Evolutionary conservation across 2,888 invertebrate genomes (phyloP).

Genomic region (Cosmia pyralina): DNA sequence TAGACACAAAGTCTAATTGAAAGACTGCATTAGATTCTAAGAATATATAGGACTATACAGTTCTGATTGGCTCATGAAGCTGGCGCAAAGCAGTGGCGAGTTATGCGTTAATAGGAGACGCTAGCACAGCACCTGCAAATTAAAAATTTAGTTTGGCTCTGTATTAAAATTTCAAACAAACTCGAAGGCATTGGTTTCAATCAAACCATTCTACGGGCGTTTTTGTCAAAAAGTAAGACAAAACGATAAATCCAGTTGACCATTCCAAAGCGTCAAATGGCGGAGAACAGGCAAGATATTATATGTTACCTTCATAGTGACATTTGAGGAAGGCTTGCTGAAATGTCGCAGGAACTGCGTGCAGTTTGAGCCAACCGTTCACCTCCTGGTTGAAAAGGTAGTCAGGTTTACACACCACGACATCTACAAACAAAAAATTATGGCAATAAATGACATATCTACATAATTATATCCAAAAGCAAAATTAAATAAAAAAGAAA

Average conservation of each 20-base stretch:
- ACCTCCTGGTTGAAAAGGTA: neutral
- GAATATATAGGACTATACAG: neutral
- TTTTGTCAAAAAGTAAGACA: neutral
- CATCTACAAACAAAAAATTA: neutral
- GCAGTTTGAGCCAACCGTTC: constrained; percentile 12
- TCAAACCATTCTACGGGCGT: no score
- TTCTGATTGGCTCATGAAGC: neutral
- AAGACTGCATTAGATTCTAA: neutral
- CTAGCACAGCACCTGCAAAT: constrained; percentile 4
- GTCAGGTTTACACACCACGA: constrained; percentile 11
- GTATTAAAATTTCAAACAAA: neutral
- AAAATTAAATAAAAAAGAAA: no score
- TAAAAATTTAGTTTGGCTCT: neutral
- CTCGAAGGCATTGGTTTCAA: no score
- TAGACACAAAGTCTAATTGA: neutral
- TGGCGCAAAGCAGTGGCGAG: neutral
- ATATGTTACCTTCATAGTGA: neutral
- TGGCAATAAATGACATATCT: no score
- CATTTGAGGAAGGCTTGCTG: constrained; percentile 2
- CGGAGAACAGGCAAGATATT: neutral
- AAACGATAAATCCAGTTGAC: neutral
- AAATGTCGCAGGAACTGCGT: constrained; percentile 4
- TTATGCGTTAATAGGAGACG: neutral
- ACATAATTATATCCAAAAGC: no score
- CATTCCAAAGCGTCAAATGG: no score